Evolutionary conservation across 37 sponge, comb jelly and placozoan species (phyloP), one percentile per base, ranked within the genome.

Genomic region (Chondrilla cf. caribensis): DNA sequence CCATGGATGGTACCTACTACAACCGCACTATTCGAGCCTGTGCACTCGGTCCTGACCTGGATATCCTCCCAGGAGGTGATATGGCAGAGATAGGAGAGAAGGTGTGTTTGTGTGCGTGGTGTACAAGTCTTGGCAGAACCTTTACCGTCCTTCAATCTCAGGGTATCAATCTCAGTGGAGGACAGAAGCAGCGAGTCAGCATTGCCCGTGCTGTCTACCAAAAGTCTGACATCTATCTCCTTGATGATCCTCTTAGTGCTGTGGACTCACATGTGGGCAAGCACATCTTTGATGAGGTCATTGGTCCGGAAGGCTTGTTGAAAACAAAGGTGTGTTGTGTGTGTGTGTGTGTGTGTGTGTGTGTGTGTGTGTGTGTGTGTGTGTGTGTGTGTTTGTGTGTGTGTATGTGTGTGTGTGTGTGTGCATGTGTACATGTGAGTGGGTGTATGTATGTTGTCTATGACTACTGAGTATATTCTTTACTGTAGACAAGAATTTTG

Each of bases 161-260:
- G 93, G 97, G 97, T 58, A 97, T 97, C 65, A 97, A 97, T 62
- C 64, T 97, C 75, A 97, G 97, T 84, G 97, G 97, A 29, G 97
- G 97, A 64, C 97, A 97, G 92, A 97, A 97, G 77, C 97, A 97
- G 89, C 58, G 97, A 19, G 97, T 97, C 58, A 91, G 92, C 67
- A 79, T 97, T 29, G 97, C 97, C 17, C 84, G 97, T 71, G 97
- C 97, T 35, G 87, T 97, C 41, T 97, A 97, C 79, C 88, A 91
- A 70, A 85, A 97, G 19, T 58, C 86, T n/a, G 97, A 97, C 54
- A 77, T 97, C 51, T 97, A 93, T 76, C 83, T 93, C 78, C 86
- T 97, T 58, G 97, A 97, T 80, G 97, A 97, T 82, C 94, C 97
- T 2, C 82, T 97, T 38, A 87, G 88, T 81, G 97, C 97, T 32